phyloP scores from a whole-genome alignment of 1,140 invertebrate species.

The Rhopalosiphum maidis region DNA sequence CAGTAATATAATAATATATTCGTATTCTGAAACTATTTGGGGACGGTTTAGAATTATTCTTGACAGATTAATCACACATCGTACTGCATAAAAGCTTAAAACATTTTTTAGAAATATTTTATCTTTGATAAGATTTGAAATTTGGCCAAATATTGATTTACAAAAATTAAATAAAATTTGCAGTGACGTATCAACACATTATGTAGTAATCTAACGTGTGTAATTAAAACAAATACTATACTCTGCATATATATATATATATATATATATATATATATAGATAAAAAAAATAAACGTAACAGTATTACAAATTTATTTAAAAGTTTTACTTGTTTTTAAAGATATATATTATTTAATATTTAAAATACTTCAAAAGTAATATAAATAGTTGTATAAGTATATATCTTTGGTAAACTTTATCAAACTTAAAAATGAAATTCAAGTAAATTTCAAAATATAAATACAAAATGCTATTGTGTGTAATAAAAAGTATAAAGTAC shows the following conservation, averaged over 20 bases:
- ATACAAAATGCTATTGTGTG: not conserved
- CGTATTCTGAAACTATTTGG: not conserved
- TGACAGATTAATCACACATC: not conserved
- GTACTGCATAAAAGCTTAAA: not conserved
- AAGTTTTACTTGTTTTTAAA: not conserved
- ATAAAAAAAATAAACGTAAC: not conserved
- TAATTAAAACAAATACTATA: not conserved
- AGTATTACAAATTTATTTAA: not conserved
- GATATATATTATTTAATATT: not conserved
- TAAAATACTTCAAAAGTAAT: constrained; percentile 1
- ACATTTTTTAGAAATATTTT: not conserved
- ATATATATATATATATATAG: too few relatives aligned
- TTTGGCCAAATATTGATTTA: not conserved
- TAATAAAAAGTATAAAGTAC: not conserved
- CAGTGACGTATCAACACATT: not conserved
- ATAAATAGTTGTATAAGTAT: not conserved
- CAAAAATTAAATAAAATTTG: not conserved
- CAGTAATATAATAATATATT: not conserved
- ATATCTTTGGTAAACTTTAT: not conserved
- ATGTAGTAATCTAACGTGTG: not conserved
- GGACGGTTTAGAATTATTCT: not conserved
- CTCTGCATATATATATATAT: not conserved
- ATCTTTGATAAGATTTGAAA: not conserved
- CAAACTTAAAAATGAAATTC: not conserved
- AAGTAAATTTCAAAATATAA: not conserved